Evolutionary conservation across 1,140 invertebrate species (phyloP).

Genomic region (Melanaphis sacchari): DNA sequence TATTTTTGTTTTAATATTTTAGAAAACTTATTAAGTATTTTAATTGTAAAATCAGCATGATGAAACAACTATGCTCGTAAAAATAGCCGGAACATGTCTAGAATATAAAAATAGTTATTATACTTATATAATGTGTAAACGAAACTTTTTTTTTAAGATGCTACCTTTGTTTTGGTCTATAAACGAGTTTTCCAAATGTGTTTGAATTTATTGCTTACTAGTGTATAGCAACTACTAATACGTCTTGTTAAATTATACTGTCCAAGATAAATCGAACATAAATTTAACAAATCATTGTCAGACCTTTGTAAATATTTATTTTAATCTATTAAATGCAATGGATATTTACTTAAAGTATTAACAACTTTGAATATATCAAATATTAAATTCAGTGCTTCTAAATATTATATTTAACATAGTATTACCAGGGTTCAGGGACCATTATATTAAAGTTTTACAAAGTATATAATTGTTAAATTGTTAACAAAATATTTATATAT

Average conservation of each 20-base stretch:
- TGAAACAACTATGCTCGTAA: background rate
- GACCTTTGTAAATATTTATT: background rate
- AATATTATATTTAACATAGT: background rate
- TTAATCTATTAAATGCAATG: background rate
- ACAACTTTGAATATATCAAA: background rate
- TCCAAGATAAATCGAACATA: background rate
- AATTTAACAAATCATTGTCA: background rate
- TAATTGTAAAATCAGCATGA: background rate
- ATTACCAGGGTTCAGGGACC: background rate
- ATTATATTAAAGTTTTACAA: background rate
- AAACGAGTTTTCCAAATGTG: background rate
- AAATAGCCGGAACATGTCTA: background rate
- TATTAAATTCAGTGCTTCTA: background rate
- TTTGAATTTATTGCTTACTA: background rate
- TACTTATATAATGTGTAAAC: background rate
- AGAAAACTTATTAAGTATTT: background rate
- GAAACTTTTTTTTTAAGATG: background rate
- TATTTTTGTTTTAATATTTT: background rate
- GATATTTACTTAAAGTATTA: background rate
- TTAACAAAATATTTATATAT: background rate
- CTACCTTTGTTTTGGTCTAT: background rate
- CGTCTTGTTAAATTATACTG: background rate
- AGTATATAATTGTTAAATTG: background rate
- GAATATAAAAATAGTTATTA: background rate
- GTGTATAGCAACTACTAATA: background rate